Conservation (phyloP, 2,797 vertebrate genomes). For the Heliangelus exortis region DNA sequence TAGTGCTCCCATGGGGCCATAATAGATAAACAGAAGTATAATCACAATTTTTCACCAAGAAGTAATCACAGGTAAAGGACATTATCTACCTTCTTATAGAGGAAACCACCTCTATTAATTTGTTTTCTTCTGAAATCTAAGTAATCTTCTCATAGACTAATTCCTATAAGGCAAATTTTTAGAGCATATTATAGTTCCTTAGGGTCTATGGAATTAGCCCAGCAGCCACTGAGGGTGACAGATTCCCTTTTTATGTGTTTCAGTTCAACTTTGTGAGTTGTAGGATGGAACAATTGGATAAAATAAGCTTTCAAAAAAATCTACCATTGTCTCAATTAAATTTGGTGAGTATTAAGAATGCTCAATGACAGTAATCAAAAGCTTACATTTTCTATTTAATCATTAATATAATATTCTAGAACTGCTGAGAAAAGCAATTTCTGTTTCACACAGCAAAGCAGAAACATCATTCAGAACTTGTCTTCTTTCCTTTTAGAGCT, state of each 20-base stretch:
- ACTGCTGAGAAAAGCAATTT: background rate
- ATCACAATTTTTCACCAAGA: background rate
- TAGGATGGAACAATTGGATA: background rate
- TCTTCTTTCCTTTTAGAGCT: background rate
- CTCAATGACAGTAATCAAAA: background rate
- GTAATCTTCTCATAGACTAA: background rate
- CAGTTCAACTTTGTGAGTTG: background rate
- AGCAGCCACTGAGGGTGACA: accelerated
- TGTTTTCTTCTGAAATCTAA: background rate
- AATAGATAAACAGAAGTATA: background rate
- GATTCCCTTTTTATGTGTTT: background rate
- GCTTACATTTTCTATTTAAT: background rate
- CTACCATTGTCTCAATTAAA: background rate
- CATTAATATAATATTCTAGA: background rate
- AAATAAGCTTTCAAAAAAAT: background rate
- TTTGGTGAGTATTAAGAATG: background rate
- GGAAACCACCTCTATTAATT: accelerated
- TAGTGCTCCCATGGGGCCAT: background rate
- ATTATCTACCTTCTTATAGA: background rate
- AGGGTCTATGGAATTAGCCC: background rate
- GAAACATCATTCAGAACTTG: background rate
- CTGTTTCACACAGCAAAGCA: background rate
- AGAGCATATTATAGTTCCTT: background rate
- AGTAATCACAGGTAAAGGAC: background rate
- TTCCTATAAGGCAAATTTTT: background rate